Conservation (phyloP, 1,140 invertebrate species). For the Hetaerina americana region DNA sequence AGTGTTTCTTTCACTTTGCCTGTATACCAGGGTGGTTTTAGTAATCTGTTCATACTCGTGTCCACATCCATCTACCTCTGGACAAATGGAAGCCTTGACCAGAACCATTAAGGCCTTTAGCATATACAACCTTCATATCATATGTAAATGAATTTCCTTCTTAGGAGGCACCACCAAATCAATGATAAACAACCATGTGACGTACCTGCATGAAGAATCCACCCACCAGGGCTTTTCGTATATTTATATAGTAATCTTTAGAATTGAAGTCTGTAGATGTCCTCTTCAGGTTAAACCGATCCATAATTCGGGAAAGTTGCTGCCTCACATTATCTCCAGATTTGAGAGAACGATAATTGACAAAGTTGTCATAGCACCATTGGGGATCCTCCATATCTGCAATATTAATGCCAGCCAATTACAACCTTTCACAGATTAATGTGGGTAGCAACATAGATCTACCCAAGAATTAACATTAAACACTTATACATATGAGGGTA, state of each 20-base stretch:
- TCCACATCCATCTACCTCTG: too few relatives aligned
- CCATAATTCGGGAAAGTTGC: conserved; percentile 75
- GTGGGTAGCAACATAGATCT: not conserved
- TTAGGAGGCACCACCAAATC: too few relatives aligned
- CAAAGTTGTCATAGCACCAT: conserved; percentile 99
- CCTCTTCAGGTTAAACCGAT: conserved; percentile 82
- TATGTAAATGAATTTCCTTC: too few relatives aligned
- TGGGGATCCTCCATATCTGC: conserved; percentile 74
- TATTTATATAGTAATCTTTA: conserved; percentile 98
- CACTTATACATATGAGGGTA: too few relatives aligned
- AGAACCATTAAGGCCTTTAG: not conserved
- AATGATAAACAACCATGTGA: not conserved
- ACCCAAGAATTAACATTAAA: too few relatives aligned
- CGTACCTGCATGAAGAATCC: conserved; percentile 99
- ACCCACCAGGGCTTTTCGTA: conserved; percentile 91
- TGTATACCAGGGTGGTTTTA: too few relatives aligned
- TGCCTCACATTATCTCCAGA: conserved; percentile 77
- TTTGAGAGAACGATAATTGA: conserved; percentile 96
- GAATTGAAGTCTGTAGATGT: conserved; percentile 98
- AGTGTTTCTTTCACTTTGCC: too few relatives aligned
- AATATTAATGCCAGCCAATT: not conserved
- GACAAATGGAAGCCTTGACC: not conserved
- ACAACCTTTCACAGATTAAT: not conserved
- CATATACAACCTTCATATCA: not conserved
- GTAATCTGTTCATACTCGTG: too few relatives aligned